Base-by-base conservation (phyloP, 2,797 vertebrate genomes). In the Momotus momota region DNA sequence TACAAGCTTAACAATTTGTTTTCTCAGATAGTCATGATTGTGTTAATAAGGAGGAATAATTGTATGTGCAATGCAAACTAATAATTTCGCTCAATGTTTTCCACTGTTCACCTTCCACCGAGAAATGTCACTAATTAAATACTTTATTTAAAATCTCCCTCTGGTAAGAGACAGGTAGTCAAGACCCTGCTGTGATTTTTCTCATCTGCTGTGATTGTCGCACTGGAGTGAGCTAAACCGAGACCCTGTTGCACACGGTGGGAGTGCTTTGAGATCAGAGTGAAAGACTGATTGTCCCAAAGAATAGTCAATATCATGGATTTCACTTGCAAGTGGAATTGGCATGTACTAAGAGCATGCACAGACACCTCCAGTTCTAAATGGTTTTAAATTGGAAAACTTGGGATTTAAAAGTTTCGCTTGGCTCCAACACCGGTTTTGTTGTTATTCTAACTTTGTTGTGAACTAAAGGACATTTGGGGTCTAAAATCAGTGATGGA, bases 1-100 rank as follows among this genome's bases (percentile, higher is more conserved):
- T 64, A 73, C 13, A 29, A 83, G 58, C 23, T 79, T 88, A 91
- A 81, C 54, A 75, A 21, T 91, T 89, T 90, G 52, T 92, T 96
- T 90, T 96, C 57, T 89, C 61, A 70, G 57, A 84, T 20, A 86
- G 70, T 86, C 70, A 54, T 0, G 3, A 77, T n/a, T 70, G 20
- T 46, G 49, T 58, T 94, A 86, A 80, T 45, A 58, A 1, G 31
- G 31, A 79, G 31, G 64, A 86, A 73, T 93, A 89, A 66, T 48
- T 64, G 27, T 62, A 78, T 67, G 22, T 82, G 55, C 38, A 74
- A 35, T 43, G 60, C 25, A 70, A 81, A 38, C 25, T 41, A 75
- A 75, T 62, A 61, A n/a, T 66, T 41, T 25, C 60, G 35, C 49
- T 81, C 49, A 21, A 7, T 72, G 11, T 81, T 94, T 75, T 38